phyloP scores from a whole-genome alignment of 2,888 invertebrate species.

The Melinaea marsaeus region DNA sequence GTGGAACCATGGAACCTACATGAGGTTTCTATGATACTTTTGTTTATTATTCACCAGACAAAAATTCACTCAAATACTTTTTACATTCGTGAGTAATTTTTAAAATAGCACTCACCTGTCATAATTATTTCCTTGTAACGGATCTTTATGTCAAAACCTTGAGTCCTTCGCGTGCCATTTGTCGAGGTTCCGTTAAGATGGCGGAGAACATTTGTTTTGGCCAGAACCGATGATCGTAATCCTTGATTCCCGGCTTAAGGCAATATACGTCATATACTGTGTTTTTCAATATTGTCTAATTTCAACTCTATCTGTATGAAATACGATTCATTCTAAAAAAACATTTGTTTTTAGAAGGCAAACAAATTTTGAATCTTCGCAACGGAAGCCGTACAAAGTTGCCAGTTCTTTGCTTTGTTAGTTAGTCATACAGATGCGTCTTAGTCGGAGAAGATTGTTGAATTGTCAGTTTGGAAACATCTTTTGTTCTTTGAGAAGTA shows the following conservation, averaged over 20 bases:
- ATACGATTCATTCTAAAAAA: constrained; percentile 11
- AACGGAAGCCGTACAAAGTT: constrained; percentile 39
- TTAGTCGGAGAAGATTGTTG: constrained; percentile 36
- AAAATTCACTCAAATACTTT: no score
- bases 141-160: constrained; percentile 14
- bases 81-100: neutral
- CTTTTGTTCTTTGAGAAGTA: neutral
- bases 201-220: constrained; percentile 47
- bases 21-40: no score
- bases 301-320: constrained; percentile 4
- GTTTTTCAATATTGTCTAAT: constrained; percentile 27
- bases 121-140: constrained; percentile 2
- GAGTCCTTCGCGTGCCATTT: constrained; percentile 2
- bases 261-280: constrained; percentile 33
- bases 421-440: constrained; percentile 22
- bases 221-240: constrained; percentile 46
- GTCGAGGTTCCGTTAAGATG: constrained; percentile 34
- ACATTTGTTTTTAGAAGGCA: constrained; percentile 1
- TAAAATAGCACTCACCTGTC: neutral
- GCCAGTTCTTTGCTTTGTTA: constrained; percentile 36
- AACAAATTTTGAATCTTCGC: constrained; percentile 32
- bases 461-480: constrained; percentile 32
- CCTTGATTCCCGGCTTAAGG: constrained; percentile 51
- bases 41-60: no score
- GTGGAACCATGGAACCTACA: no score